Conservation (phyloP, 2,888 invertebrate genomes). For the Cordylochernes scorpioides region DNA sequence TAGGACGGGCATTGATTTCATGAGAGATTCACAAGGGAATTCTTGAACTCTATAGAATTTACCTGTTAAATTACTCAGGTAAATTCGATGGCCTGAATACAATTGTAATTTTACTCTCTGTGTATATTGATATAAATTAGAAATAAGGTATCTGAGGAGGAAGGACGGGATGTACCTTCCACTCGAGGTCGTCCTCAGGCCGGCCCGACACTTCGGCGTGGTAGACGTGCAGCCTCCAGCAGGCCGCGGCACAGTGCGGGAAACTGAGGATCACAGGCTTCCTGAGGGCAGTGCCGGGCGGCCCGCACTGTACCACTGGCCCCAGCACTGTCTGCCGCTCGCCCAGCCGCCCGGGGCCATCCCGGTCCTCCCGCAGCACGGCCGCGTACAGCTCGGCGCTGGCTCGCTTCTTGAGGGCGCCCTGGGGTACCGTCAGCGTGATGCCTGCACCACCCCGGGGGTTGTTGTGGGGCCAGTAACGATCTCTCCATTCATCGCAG, state of each 20-base stretch:
- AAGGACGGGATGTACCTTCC: conserved; percentile 22
- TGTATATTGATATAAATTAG: too few species aligned
- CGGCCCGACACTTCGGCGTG: conserved; percentile 24
- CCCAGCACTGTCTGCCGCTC: conserved; percentile 44
- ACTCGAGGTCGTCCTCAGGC: conserved; percentile 25
- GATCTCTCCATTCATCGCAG: too few species aligned
- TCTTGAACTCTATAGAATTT: too few species aligned
- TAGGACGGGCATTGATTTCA: too few species aligned
- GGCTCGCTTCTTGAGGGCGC: conserved; percentile 48
- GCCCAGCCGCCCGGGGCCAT: conserved; percentile 56
- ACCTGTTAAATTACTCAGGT: too few species aligned
- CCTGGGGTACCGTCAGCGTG: conserved; percentile 60
- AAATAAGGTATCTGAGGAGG: too few species aligned
- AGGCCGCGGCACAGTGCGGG: conserved; percentile 60
- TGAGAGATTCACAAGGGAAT: too few species aligned
- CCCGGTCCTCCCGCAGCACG: conserved; percentile 69
- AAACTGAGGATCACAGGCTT: conserved; percentile 58
- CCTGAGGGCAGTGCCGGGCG: conserved; percentile 40
- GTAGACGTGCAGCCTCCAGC: conserved; percentile 47
- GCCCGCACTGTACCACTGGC: conserved; percentile 59
- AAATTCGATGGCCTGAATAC: too few species aligned
- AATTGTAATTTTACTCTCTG: too few species aligned
- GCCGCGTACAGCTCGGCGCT: conserved; percentile 68
- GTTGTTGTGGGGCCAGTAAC: too few species aligned
- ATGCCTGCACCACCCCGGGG: conserved; percentile 42